Conservation (phyloP, 2,888 invertebrate genomes). For the Nephrotoma flavescens region DNA sequence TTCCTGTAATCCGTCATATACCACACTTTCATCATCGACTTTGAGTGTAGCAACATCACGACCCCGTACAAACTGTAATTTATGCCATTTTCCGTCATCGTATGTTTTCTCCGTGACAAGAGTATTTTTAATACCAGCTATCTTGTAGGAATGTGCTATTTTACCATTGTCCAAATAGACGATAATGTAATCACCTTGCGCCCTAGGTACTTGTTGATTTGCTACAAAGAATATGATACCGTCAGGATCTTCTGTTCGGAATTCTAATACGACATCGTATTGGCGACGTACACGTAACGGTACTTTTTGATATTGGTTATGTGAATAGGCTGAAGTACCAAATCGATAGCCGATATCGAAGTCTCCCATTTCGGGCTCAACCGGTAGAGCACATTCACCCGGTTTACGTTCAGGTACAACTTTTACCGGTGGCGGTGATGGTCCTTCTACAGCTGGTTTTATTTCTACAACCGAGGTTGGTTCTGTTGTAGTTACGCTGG, state of each 20-base stretch:
- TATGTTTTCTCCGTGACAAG: constrained; percentile 42
- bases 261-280: constrained; percentile 61
- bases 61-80: constrained; percentile 49
- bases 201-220: constrained; percentile 28
- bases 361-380: constrained; percentile 26
- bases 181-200: constrained; percentile 54
- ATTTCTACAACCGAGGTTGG: constrained; percentile 2
- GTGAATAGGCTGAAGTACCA: constrained; percentile 46
- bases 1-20: constrained; percentile 36
- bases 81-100: constrained; percentile 70
- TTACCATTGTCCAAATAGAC: constrained; percentile 59
- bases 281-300: constrained; percentile 46
- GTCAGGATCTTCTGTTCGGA: constrained; percentile 54
- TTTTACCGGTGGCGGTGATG: constrained; percentile 17
- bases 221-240: constrained; percentile 75
- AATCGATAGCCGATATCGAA: constrained; percentile 27
- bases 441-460: constrained; percentile 10
- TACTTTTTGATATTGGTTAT: constrained; percentile 52
- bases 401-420: constrained; percentile 17
- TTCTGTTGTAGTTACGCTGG: constrained; percentile 11
- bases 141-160: constrained; percentile 56
- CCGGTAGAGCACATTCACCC: constrained; percentile 24
- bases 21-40: constrained; percentile 44
- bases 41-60: constrained; percentile 45
- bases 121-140: constrained; percentile 37